phyloP scores from a whole-genome alignment of 92 coral and sea anemone species.

The Pocillopora grandis region DNA sequence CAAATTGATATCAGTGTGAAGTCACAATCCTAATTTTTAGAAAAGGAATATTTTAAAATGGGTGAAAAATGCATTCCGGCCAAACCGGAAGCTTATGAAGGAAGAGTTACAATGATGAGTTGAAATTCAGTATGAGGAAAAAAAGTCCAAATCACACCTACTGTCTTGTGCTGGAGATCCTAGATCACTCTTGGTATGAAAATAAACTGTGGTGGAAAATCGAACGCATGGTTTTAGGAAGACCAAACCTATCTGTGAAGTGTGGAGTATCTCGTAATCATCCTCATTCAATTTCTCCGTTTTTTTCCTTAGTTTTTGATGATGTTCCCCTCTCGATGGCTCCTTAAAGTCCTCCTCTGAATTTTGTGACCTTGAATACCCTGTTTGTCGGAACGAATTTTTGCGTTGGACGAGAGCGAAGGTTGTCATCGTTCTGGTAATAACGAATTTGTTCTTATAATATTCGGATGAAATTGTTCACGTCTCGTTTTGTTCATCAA shows the following conservation, averaged over 20 bases:
- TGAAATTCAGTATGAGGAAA: background rate
- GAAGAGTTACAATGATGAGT: background rate
- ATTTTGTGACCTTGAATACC: background rate
- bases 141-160: conserved; percentile 14
- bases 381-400: background rate
- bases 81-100: background rate
- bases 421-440: conserved; percentile 19
- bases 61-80: too few species aligned
- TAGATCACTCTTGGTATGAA: conserved; percentile 11
- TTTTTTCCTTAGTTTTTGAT: background rate
- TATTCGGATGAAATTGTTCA: background rate
- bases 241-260: conserved; percentile 32
- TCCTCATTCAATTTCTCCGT: background rate
- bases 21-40: too few species aligned
- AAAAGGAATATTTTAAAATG: too few species aligned
- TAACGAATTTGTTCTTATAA: background rate
- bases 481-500: background rate
- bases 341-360: background rate
- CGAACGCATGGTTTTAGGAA: conserved; percentile 32
- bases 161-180: background rate
- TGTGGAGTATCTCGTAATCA: background rate
- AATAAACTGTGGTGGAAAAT: conserved; percentile 34
- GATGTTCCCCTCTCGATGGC: background rate
- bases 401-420: conserved; percentile 18
- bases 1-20: too few species aligned